A percentile compares a stretch with the other conserved stretches of the same genome.
Evolutionary conservation across 2,113 vertebrate genomes (phyloP).

Genomic region (Dromiciops gliroides): DNA sequence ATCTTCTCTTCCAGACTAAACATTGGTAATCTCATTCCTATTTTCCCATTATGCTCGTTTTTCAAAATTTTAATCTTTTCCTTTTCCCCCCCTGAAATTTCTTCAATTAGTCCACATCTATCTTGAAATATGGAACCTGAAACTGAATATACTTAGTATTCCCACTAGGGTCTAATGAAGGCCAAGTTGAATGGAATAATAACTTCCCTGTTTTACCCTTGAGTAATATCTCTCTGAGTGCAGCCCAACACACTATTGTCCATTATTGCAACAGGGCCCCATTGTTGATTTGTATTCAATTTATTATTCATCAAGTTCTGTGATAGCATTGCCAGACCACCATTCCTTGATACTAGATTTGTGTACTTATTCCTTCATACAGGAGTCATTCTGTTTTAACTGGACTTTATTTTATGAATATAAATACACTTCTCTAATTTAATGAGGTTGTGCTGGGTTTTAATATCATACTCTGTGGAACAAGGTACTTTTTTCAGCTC

Average conservation of each 20-base stretch:
- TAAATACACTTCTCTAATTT: constrained; percentile 31
- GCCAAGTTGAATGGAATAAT: constrained; percentile 24
- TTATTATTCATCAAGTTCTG: neutral
- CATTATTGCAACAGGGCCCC: neutral
- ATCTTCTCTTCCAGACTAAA: constrained; percentile 47
- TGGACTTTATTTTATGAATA: constrained; percentile 58
- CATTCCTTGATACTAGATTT: constrained; percentile 24
- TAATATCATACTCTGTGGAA: neutral
- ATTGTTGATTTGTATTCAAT: neutral
- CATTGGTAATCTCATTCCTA: neutral
- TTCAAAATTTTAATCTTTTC: constrained; percentile 34
- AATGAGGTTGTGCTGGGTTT: constrained; percentile 30
- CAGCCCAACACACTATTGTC: neutral
- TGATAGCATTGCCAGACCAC: neutral
- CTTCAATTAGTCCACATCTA: constrained; percentile 44
- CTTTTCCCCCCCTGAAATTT: constrained; percentile 32
- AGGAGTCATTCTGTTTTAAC: constrained; percentile 51
- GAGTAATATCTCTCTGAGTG: neutral
- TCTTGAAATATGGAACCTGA: constrained; percentile 54
- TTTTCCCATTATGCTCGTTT: constrained; percentile 51
- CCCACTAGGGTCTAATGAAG: constrained; percentile 1
- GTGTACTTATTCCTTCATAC: constrained; percentile 32
- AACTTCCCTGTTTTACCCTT: neutral
- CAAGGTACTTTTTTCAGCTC: neutral
- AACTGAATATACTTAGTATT: constrained; percentile 56